These are phyloP conservation scores for Heliconius charithonia DNA, from an alignment of 2,888 invertebrate genomes.

Conservation along the genomic window DNA sequence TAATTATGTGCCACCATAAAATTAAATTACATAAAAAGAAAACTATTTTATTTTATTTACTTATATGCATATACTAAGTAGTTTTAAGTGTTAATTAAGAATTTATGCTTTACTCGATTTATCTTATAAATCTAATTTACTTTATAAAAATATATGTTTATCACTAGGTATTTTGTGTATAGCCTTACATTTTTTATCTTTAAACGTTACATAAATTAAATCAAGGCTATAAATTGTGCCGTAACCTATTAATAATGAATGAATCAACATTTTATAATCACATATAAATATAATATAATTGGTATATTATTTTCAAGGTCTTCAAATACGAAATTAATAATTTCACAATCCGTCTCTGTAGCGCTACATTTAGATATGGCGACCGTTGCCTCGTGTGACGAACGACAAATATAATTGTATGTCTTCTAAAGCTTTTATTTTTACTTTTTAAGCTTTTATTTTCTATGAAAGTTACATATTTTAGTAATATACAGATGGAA, in stretches of 20 bases:
- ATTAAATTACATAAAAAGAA: background rate
- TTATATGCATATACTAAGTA: background rate
- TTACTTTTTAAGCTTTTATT: constrained; percentile 22
- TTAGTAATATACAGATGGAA: constrained; percentile 14
- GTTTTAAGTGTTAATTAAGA: background rate
- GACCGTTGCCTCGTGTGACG: constrained; percentile 74
- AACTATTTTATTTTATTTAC: background rate
- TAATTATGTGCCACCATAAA: background rate
- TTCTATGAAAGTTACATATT: constrained; percentile 37
- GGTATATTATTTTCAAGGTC: background rate
- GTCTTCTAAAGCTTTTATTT: constrained; percentile 57
- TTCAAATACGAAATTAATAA: background rate
- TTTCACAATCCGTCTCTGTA: constrained; percentile 58
- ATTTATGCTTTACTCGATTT: background rate
- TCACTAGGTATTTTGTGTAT: background rate
- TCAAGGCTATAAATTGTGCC: background rate
- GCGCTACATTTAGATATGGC: constrained; percentile 76
- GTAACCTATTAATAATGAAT: background rate
- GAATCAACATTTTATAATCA: background rate
- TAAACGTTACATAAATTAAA: background rate
- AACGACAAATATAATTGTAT: constrained; percentile 69
- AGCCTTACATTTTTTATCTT: background rate
- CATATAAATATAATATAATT: no score
- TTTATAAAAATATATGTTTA: background rate
- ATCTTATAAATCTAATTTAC: background rate